phyloP scores from a whole-genome alignment of 37 sponge, comb jelly and placozoan species.

The Bolinopsis microptera region DNA sequence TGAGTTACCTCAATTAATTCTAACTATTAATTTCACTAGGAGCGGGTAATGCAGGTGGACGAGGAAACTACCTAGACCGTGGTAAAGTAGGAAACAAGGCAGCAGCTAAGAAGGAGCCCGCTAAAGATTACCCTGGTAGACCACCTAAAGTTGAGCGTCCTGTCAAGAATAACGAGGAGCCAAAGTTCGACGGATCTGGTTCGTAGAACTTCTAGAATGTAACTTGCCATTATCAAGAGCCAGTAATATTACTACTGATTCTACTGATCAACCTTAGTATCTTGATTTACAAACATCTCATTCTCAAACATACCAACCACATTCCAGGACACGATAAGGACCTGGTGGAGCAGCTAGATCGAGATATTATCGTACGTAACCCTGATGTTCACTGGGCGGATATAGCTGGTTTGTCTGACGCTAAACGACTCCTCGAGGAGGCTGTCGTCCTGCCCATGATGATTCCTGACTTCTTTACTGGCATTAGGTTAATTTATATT shows the following conservation, averaged over 20 bases:
- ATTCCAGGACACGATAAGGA: conserved; percentile 91
- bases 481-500: conserved; percentile 75
- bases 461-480: conserved; percentile 98
- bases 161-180: conserved; percentile 7
- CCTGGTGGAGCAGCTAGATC: conserved; percentile 87
- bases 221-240: not conserved
- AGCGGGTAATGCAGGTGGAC: not conserved
- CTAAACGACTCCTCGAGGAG: conserved; percentile 93
- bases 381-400: conserved; percentile 93
- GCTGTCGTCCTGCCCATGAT: conserved; percentile 94
- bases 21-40: no score
- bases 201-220: not conserved
- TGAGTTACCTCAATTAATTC: no score
- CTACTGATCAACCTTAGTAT: not conserved
- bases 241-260: not conserved
- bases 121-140: conserved; percentile 55
- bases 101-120: not conserved
- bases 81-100: not conserved
- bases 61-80: conserved; percentile 8
- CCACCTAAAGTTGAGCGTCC: conserved; percentile 51
- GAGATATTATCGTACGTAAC: conserved; percentile 88
- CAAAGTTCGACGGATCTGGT: conserved; percentile 61
- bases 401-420: conserved; percentile 92
- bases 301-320: not conserved
- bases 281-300: not conserved